Evolutionary conservation across 2,888 invertebrate species (phyloP).

Genomic region (Drosophila infuscata): DNA sequence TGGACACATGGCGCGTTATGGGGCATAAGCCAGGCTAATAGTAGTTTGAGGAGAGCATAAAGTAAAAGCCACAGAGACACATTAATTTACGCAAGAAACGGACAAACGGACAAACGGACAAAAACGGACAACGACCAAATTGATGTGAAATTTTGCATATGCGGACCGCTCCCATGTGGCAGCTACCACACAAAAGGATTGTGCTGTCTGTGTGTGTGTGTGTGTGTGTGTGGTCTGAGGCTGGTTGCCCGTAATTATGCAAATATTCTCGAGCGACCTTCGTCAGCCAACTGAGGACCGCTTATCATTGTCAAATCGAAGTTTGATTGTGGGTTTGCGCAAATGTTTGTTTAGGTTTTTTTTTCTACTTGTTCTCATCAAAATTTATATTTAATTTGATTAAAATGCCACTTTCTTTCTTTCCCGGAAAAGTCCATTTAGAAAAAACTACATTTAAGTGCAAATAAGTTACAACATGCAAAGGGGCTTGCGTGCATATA

Average conservation of each 20-base stretch:
- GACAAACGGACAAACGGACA: neutral
- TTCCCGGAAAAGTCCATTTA: conserved; percentile 22
- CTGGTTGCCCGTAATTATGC: conserved; percentile 63
- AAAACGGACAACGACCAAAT: conserved; percentile 5
- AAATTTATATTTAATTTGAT: conserved; percentile 61
- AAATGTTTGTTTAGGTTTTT: conserved; percentile 58
- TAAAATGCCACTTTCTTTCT: conserved; percentile 23
- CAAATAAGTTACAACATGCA: conserved; percentile 19
- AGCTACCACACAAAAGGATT: conserved; percentile 14
- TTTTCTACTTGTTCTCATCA: conserved; percentile 28
- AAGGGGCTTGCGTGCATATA: conserved; percentile 49
- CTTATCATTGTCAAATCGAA: conserved; percentile 68
- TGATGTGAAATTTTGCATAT: conserved; percentile 56
- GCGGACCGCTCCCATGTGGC: conserved; percentile 27
- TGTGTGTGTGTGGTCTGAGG: conserved; percentile 1
- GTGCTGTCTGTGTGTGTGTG: neutral
- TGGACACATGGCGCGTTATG: conserved; percentile 41
- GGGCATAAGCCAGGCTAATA: conserved; percentile 55
- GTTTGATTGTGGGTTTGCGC: conserved; percentile 51
- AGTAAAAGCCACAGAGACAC: conserved; percentile 51
- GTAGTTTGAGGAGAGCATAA: conserved; percentile 30
- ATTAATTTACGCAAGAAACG: conserved; percentile 50
- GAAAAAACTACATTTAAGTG: conserved; percentile 17
- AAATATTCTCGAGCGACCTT: conserved; percentile 58
- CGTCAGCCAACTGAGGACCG: conserved; percentile 36